phyloP scores from a whole-genome alignment of 2,888 invertebrate genomes.

The Thereva unica region DNA sequence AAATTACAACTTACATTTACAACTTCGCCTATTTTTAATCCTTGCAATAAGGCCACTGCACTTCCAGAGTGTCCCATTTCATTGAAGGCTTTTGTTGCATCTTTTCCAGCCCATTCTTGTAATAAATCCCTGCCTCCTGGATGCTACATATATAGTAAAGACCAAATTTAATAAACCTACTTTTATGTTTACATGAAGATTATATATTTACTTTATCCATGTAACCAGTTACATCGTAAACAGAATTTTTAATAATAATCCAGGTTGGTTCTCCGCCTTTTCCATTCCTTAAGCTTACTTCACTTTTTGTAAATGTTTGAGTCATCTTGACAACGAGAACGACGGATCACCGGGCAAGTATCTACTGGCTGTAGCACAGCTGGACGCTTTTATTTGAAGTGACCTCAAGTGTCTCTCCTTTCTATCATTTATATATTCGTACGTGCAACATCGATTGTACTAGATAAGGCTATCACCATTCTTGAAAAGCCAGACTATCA shows the following conservation, averaged over 20 bases:
- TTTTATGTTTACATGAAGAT: background rate
- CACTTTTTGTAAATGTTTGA: constrained; percentile 57
- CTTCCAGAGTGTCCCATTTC: constrained; percentile 70
- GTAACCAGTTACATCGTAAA: constrained; percentile 72
- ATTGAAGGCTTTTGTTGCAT: constrained; percentile 68
- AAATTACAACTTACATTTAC: constrained; percentile 39
- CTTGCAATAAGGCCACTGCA: constrained; percentile 63
- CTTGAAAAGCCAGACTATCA: no score
- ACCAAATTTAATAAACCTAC: background rate
- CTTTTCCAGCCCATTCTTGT: constrained; percentile 68
- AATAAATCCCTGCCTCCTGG: constrained; percentile 70
- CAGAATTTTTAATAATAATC: constrained; percentile 67
- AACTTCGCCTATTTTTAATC: constrained; percentile 69
- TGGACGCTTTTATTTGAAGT: no score
- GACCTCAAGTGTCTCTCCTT: no score
- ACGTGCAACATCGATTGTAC: no score
- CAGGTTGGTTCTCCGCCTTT: constrained; percentile 62
- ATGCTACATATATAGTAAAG: constrained; percentile 64
- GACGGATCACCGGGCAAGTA: no score
- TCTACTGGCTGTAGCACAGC: no score
- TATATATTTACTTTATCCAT: constrained; percentile 62
- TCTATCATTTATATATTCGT: no score
- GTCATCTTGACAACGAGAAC: constrained; percentile 44
- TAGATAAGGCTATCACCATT: no score
- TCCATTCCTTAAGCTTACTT: constrained; percentile 66